Percentiles rank a stretch among this genome's conserved stretches.
Conservation (phyloP, 2,797 vertebrate species). For the Muscicapa striata region DNA sequence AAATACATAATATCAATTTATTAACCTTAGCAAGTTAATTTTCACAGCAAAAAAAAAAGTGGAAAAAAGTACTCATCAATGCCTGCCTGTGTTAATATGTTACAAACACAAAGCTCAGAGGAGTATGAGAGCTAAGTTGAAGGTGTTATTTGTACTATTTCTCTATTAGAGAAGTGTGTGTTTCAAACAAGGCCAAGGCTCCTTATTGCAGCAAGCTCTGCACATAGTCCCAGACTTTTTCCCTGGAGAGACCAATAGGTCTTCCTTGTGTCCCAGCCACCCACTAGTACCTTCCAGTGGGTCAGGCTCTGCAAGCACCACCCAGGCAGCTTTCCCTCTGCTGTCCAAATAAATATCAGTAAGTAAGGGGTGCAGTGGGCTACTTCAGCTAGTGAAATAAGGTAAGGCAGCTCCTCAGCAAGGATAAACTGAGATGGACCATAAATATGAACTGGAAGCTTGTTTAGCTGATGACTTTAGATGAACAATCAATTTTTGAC, state of each 20-base stretch:
- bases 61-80: neutral
- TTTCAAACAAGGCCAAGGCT: neutral
- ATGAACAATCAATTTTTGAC: neutral
- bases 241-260: neutral
- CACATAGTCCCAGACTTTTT: neutral
- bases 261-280: neutral
- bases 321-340: neutral
- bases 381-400: neutral
- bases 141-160: neutral
- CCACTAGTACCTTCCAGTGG: neutral
- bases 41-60: neutral
- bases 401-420: neutral
- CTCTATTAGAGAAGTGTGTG: neutral
- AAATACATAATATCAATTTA: neutral
- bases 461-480: neutral
- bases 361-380: neutral
- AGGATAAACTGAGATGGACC: neutral
- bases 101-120: neutral
- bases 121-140: neutral
- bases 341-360: neutral
- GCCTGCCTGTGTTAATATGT: neutral
- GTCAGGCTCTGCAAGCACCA: neutral
- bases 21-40: neutral
- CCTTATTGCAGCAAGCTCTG: neutral
- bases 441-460: neutral